These are phyloP conservation scores for Apantesis nais DNA, from an alignment of 2,888 invertebrate genomes.

Conservation along the genomic window DNA sequence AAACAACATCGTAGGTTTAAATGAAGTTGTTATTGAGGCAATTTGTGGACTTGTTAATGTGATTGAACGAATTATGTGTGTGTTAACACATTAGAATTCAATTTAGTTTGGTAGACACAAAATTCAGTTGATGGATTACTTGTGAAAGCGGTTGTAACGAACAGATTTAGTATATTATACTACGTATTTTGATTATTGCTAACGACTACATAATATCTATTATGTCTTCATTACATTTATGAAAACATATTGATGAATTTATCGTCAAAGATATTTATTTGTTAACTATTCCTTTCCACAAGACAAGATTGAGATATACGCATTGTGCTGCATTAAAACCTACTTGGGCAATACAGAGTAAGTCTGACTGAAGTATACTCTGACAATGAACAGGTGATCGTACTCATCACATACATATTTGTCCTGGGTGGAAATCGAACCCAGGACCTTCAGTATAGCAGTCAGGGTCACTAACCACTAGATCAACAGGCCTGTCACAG, in stretches of 20 bases:
- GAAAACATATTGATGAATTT: not conserved
- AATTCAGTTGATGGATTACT: not conserved
- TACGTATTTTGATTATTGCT: not conserved
- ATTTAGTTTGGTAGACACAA: constrained; percentile 8
- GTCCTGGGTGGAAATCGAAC: too few relatives aligned
- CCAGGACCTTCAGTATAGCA: too few relatives aligned
- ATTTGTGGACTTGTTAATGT: constrained; percentile 30
- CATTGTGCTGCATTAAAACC: not conserved
- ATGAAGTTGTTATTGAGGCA: constrained; percentile 35
- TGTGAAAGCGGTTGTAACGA: not conserved
- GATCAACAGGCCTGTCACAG: too few relatives aligned
- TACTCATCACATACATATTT: too few relatives aligned
- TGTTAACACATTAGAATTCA: constrained; percentile 20
- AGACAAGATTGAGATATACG: not conserved
- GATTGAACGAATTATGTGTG: constrained; percentile 28
- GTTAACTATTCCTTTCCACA: too few relatives aligned
- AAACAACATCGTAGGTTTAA: constrained; percentile 31
- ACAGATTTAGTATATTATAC: not conserved
- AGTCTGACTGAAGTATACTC: too few relatives aligned
- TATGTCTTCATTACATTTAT: not conserved
- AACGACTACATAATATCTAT: too few relatives aligned
- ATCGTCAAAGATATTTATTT: not conserved
- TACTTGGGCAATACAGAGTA: not conserved
- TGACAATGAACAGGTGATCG: too few relatives aligned
- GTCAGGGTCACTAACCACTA: too few relatives aligned